Evolutionary conservation across 2,797 vertebrate genomes (phyloP), one percentile per base, ranked within the genome.

Genomic region (Pelobates cultripes): DNA sequence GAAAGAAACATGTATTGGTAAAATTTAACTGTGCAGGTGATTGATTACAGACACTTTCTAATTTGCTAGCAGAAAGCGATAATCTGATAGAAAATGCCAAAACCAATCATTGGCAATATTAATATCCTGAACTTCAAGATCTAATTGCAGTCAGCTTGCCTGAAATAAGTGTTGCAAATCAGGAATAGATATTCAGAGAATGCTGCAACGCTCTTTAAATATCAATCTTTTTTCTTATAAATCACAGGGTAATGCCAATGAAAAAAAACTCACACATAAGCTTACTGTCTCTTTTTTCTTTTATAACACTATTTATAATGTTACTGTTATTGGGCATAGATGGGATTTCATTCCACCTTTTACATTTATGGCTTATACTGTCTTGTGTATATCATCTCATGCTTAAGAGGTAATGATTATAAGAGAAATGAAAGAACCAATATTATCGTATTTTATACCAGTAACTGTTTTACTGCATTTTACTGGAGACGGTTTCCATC

Each of bases 81-180:
- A 78, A 83, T 69, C 64, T 78, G 53, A 78, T 43, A 60, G 81
- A 43, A 83, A 83, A 77, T 78, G 70, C 43, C 75, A 74, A 74
- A 75, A 75, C 70, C 64, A 83, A 78, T 83, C 43, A 78, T 4
- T 76, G 64, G 43, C 42, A 77, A 67, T 74, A 78, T 73, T 73
- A 63, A 70, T 78, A 83, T 74, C 71, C 64, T 78, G 53, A 78
- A 78, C 43, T 51, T 78, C 55, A 69, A 63, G 28, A 51, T 78
- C 40, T 83, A 83, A 83, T 83, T 74, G 71, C 70, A 63, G 81
- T 70, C 53, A 60, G 42, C 51, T 73, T 78, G 51, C 45, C 45
- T 73, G 47, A 68, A 73, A 73, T 47, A 74, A 78, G 45, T 70
- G 64, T 74, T 83, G 70, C 77, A 74, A 73, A 47, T 69, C 70